Evolutionary conservation across 2,113 vertebrate species (phyloP), one percentile per base, ranked within the genome.

Genomic region (Pseudorasbora parva): DNA sequence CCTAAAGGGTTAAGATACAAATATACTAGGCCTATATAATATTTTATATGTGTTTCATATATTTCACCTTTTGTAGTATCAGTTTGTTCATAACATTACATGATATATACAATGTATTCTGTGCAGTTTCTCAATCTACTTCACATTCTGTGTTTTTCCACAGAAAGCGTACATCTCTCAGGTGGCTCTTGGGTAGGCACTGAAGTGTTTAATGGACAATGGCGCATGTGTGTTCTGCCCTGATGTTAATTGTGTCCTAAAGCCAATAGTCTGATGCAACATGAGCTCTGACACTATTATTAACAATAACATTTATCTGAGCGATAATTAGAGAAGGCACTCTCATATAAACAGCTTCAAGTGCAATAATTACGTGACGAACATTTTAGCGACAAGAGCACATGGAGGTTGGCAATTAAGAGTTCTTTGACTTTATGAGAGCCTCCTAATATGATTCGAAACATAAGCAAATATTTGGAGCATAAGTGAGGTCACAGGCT

Each of bases 281-380:
- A 81, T 80, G 74, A 68, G 60, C 37, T 76, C 76, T 86, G 85
- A 72, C 84, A 75, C 62, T 74, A 74, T 82, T 80, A 87, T 87
- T 82, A 87, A 75, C 78, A 87, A 84, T 85, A 86, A 81, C 86
- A 87, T 88, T 88, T 60, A 49, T 85, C 37, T 78, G 71, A 88
- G 77, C 19, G 25, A 81, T 78, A 87, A 89, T 87, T 78, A 81
- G 41, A 81, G 56, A 78, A 59, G 74, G 73, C 82, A 87, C 17
- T 69, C 76, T 82, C 59, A 82, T 82, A 71, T 81, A 81, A 83
- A 86, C 73, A 80, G 43, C 82, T 84, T 43, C 12, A 73, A 88
- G 76, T 41, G 62, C 64, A 74, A 56, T 64, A 81, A 84, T 86
- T 75, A 83, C 25, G 69, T 80, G 85, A 75, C 73, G 80, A 89